Percentiles rank a stretch among this genome's conserved stretches.
Evolutionary conservation across 2,113 vertebrate species (phyloP).

Genomic region (Muntiacus muntjak): DNA sequence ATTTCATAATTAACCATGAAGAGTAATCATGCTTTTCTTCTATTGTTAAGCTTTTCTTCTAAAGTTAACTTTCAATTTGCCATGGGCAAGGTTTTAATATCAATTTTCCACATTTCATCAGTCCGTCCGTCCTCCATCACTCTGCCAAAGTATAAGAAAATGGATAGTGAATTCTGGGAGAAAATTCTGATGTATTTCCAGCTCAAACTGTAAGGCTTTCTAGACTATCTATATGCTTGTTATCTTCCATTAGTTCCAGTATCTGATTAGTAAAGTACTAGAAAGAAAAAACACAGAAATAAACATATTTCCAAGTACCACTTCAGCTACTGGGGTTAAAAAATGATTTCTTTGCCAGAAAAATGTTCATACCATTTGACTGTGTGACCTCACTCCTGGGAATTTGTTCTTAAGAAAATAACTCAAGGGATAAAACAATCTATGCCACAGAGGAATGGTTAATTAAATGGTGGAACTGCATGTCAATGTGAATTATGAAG

Average conservation of each 20-base stretch:
- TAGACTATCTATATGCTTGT: background rate
- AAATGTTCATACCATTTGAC: constrained; percentile 32
- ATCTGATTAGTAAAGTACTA: constrained; percentile 10
- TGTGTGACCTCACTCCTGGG: background rate
- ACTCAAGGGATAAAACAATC: constrained; percentile 39
- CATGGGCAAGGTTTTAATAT: background rate
- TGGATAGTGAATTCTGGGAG: background rate
- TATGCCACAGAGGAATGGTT: constrained; percentile 28
- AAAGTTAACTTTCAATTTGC: constrained; percentile 27
- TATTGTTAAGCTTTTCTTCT: background rate
- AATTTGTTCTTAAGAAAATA: constrained; percentile 43
- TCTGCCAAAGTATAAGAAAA: constrained; percentile 9
- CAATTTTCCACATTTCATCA: background rate
- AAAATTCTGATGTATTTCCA: constrained; percentile 13
- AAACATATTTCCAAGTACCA: constrained; percentile 14
- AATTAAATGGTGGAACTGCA: constrained; percentile 24
- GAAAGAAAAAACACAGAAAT: constrained; percentile 30
- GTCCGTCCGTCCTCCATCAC: background rate
- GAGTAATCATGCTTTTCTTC: background rate
- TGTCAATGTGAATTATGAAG: constrained; percentile 26
- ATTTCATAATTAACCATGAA: background rate
- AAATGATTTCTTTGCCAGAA: constrained; percentile 28
- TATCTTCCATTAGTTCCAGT: constrained; percentile 25
- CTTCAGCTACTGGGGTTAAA: constrained; percentile 23
- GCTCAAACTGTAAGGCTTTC: background rate